phyloP scores from a whole-genome alignment of 2,888 invertebrate species.

The Pristionchus maxplancki region DNA sequence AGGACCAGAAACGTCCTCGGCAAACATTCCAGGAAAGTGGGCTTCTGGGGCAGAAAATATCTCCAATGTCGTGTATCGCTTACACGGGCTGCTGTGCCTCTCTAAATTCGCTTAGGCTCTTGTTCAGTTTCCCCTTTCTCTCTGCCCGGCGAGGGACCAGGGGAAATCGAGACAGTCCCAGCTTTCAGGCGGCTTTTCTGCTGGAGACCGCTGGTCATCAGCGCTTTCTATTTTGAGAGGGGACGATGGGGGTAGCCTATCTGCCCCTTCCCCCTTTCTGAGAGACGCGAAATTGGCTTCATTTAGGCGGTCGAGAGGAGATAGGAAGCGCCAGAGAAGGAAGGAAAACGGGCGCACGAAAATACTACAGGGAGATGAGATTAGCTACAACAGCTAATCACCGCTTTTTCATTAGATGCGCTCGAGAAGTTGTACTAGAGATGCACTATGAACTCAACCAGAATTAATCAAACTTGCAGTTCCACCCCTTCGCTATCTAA shows the following conservation, averaged over 20 bases:
- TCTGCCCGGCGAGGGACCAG: neutral
- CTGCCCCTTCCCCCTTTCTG: neutral
- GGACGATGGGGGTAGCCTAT: neutral
- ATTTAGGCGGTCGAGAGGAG: neutral
- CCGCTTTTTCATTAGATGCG: neutral
- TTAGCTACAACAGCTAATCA: too few species aligned
- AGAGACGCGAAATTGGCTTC: conserved; percentile 20
- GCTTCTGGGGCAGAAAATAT: neutral
- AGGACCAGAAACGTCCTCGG: neutral
- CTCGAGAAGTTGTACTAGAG: too few species aligned
- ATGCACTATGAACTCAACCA: too few species aligned
- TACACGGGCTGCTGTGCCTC: neutral
- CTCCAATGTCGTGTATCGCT: neutral
- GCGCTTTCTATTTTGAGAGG: neutral
- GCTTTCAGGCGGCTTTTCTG: neutral
- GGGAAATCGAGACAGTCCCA: neutral
- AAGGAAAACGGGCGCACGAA: neutral
- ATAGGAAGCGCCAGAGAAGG: neutral
- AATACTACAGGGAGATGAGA: neutral
- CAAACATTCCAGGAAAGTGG: neutral
- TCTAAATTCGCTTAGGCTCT: neutral
- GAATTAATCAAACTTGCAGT: too few species aligned
- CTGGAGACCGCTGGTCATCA: neutral
- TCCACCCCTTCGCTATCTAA: too few species aligned
- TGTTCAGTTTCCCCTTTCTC: neutral